A percentile compares a stretch with the other conserved stretches of the same genome.
Conservation (phyloP, 64 coral and sea anemone genomes). For the Platygyra sinensis region DNA sequence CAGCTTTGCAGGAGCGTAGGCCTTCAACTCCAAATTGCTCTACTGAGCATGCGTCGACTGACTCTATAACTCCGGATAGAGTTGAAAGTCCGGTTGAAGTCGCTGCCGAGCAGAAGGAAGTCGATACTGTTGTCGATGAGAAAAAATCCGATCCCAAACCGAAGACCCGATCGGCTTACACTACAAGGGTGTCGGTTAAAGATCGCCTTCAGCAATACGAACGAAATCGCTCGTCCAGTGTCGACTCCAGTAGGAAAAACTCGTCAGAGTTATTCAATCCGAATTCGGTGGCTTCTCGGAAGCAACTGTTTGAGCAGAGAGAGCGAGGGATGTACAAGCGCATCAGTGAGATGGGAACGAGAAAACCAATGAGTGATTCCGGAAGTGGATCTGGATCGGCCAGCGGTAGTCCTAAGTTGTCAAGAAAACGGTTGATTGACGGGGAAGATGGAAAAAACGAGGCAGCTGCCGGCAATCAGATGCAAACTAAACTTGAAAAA, state of each 20-base stretch:
- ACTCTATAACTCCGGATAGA: conserved; percentile 11
- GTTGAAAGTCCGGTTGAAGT: conserved; percentile 9
- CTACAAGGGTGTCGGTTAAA: conserved; percentile 51
- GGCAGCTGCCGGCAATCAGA: background rate
- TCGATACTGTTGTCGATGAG: background rate
- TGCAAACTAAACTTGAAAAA: background rate
- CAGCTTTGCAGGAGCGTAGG: conserved; percentile 28
- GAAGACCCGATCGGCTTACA: conserved; percentile 8
- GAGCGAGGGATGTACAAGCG: conserved; percentile 31
- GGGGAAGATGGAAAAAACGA: conserved; percentile 2
- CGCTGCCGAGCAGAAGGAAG: background rate
- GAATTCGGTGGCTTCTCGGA: conserved; percentile 41
- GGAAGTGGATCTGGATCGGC: conserved; percentile 30
- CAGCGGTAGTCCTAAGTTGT: conserved; percentile 24
- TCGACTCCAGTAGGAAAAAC: conserved; percentile 40
- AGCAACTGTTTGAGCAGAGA: conserved; percentile 46
- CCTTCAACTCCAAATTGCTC: conserved; percentile 25
- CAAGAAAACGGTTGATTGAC: conserved; percentile 1
- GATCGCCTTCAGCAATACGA: conserved; percentile 65
- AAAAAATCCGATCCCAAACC: conserved; percentile 4
- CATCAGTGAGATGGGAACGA: conserved; percentile 16
- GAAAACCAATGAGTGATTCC: conserved; percentile 14
- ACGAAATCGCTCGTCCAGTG: conserved; percentile 18
- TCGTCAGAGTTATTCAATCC: conserved; percentile 16
- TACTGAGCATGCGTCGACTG: background rate